phyloP scores from a whole-genome alignment of 2,888 invertebrate genomes.

The Apocheima hispidaria region DNA sequence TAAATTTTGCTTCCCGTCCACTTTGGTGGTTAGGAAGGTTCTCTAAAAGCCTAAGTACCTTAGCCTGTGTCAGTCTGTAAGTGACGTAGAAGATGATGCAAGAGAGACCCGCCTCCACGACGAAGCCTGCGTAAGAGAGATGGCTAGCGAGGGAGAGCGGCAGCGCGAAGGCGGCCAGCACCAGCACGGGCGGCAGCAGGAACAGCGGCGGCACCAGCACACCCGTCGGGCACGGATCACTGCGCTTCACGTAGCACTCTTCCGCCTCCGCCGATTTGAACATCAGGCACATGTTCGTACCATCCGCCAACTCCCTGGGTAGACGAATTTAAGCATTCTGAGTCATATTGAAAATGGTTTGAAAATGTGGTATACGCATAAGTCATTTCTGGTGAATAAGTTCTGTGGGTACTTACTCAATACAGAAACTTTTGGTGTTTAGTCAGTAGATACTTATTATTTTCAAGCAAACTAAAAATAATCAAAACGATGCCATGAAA shows the following conservation, averaged over 20 bases:
- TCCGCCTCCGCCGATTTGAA: slow-evolving; percentile 72
- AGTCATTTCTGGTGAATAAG: too few relatives aligned
- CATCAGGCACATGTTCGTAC: slow-evolving; percentile 73
- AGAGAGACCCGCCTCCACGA: slow-evolving; percentile 69
- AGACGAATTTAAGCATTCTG: not conserved
- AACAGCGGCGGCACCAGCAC: slow-evolving; percentile 74
- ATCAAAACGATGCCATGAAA: too few relatives aligned
- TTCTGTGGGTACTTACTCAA: too few relatives aligned
- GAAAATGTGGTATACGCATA: not conserved
- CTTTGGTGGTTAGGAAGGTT: too few relatives aligned
- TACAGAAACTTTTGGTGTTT: too few relatives aligned
- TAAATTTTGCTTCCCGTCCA: too few relatives aligned
- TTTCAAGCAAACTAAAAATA: too few relatives aligned
- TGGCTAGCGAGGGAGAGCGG: slow-evolving; percentile 69
- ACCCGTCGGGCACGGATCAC: slow-evolving; percentile 70
- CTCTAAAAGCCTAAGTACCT: slow-evolving; percentile 53
- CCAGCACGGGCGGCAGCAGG: slow-evolving; percentile 74
- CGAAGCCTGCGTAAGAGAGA: slow-evolving; percentile 69
- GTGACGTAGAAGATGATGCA: slow-evolving; percentile 71
- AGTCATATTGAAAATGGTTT: not conserved
- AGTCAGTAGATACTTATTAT: too few relatives aligned
- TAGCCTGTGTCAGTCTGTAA: slow-evolving; percentile 69
- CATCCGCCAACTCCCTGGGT: slow-evolving; percentile 75
- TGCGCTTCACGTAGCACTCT: slow-evolving; percentile 65
- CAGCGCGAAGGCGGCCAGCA: slow-evolving; percentile 69